Evolutionary conservation across 2,113 vertebrate species (phyloP).

Genomic region (Colinus virginianus): DNA sequence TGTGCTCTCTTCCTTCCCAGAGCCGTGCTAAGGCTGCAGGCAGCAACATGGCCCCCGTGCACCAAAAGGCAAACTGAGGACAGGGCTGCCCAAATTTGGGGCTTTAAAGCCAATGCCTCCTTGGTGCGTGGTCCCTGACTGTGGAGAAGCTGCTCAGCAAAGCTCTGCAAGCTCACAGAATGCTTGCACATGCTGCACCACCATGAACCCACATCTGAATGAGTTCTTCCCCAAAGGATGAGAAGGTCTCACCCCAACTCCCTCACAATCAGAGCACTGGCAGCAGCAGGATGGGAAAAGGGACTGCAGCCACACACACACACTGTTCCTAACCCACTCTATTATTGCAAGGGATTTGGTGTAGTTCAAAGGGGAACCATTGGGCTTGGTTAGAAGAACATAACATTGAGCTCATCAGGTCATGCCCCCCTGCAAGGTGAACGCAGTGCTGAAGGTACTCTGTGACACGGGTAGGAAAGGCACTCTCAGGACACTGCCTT

Average conservation of each 20-base stretch:
- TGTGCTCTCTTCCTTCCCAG: background rate
- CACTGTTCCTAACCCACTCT: conserved; percentile 14
- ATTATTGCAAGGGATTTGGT: background rate
- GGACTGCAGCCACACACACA: background rate
- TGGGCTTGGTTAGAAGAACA: background rate
- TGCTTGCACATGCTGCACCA: background rate
- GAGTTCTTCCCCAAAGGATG: background rate
- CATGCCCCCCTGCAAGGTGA: too few relatives aligned
- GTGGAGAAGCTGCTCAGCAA: background rate
- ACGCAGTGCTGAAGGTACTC: background rate
- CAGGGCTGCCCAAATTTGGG: background rate
- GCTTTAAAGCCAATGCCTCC: background rate
- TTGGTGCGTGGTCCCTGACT: background rate
- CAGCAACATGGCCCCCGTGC: background rate
- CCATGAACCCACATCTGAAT: background rate
- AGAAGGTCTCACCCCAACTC: background rate
- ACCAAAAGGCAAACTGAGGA: background rate
- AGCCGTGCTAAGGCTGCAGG: conserved; percentile 4
- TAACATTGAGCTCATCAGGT: background rate
- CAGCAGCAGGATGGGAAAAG: background rate
- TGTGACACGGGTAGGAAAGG: accelerated
- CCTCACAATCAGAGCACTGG: background rate
- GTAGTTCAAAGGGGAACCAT: background rate
- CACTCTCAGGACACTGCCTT: background rate
- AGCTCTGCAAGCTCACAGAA: background rate